Conservation (phyloP, 2,888 invertebrate genomes). For the Drosophila bunnanda region DNA sequence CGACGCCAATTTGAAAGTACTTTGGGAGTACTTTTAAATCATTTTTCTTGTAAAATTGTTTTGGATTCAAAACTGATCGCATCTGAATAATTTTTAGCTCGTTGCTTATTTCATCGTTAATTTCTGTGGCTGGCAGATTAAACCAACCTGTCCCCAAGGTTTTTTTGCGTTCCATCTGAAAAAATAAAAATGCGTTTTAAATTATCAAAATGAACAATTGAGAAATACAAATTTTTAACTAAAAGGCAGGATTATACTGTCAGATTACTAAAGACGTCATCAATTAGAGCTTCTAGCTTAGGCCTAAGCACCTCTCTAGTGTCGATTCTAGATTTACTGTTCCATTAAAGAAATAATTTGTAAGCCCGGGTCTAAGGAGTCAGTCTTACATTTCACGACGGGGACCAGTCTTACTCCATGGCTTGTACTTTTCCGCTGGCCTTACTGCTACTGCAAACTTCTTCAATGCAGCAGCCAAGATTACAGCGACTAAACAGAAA, state of each 20-base stretch:
- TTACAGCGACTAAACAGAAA: conserved; percentile 83
- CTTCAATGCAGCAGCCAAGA: conserved; percentile 82
- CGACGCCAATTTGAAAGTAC: conserved; percentile 95
- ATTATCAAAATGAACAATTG: neutral
- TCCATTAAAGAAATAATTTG: conserved; percentile 56
- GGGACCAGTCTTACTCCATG: conserved; percentile 75
- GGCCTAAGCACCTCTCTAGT: conserved; percentile 61
- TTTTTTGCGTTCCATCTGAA: conserved; percentile 89
- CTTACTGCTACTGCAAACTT: conserved; percentile 82
- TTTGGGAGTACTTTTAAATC: conserved; percentile 94
- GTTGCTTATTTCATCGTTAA: conserved; percentile 94
- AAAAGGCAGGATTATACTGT: conserved; percentile 34
- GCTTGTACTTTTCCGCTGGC: conserved; percentile 82
- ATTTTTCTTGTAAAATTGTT: conserved; percentile 97
- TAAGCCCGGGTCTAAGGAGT: conserved; percentile 74
- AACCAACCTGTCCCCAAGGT: conserved; percentile 96
- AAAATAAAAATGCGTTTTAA: neutral
- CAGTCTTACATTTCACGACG: conserved; percentile 48
- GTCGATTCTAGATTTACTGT: conserved; percentile 51
- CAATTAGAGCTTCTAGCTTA: conserved; percentile 74
- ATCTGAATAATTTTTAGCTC: conserved; percentile 96
- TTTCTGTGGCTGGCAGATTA: conserved; percentile 93
- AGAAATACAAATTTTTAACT: neutral
- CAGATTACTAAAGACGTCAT: conserved; percentile 85
- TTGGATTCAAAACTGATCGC: conserved; percentile 96